Conservation (phyloP, 2,888 invertebrate species). For the Autographa pulchrina region DNA sequence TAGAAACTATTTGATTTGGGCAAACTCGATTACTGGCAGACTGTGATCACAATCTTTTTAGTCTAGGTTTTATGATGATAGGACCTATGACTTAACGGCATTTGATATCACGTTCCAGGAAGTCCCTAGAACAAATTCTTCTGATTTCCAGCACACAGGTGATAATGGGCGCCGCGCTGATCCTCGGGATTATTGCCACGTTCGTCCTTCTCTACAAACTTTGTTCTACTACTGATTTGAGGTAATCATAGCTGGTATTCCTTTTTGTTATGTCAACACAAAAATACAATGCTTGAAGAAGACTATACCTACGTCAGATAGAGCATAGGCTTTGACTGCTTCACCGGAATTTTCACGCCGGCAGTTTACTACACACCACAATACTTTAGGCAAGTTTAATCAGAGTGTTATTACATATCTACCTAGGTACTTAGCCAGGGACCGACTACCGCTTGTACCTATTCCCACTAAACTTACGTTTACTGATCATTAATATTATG, state of each 20-base stretch:
- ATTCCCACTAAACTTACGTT: not conserved
- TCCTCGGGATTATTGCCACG: constrained; percentile 84
- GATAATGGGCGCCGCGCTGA: constrained; percentile 83
- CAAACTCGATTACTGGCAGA: no score
- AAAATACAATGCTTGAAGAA: no score
- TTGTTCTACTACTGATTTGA: constrained; percentile 76
- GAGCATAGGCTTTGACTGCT: no score
- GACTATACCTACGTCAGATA: no score
- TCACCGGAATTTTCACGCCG: no score
- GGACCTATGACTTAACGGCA: not conserved
- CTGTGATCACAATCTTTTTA: not conserved
- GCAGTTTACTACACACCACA: no score
- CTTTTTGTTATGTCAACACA: not conserved
- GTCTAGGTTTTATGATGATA: not conserved
- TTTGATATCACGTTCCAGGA: constrained; percentile 69
- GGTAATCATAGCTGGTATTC: constrained; percentile 64
- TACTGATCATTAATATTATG: not conserved
- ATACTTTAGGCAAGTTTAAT: no score
- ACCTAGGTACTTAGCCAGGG: no score
- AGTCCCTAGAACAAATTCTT: constrained; percentile 80
- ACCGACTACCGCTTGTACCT: no score
- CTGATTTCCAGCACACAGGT: constrained; percentile 84
- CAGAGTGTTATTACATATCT: no score
- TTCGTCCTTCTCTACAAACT: constrained; percentile 83
- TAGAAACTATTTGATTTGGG: no score